Evolutionary conservation across 2,113 vertebrate species (phyloP), one percentile per base, ranked within the genome.

Genomic region (Anseranas semipalmata): DNA sequence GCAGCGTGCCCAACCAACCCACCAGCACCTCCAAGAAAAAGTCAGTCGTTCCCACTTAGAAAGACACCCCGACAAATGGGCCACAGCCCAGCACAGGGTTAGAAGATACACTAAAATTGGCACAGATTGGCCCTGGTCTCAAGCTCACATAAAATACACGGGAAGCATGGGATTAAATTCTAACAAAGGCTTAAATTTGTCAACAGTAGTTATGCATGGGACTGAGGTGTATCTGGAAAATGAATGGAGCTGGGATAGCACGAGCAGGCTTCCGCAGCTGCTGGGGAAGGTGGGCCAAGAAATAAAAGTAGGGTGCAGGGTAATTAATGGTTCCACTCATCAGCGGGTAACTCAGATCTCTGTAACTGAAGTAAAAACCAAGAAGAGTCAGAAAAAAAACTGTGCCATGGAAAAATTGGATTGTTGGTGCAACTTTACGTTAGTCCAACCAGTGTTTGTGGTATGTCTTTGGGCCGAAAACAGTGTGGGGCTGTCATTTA

Each of bases 401-500:
- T 97, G 96, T 66, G 91, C 77, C 13, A 5, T 79, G 22, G 95
- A 96, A 68, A 85, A 91, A 58, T 8, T 72, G 28, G 96, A 97
- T 37, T 97, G 96, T 43, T 97, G 96, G 96, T 87, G 15, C 85
- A 97, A 97, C 85, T 97, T 97, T 48, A 97, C 96, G 39, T 87
- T 97, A 78, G 85, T 65, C 32, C 96, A 97, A 19, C 96, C 96
- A 53, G 96, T 96, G 4, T 79, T 96, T 60, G 96, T 97, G 58
- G 94, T 97, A 68, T 97, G 96, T 43, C 95, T 97, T 32, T 97
- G 96, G 96, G 94, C 91, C 28, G 66, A 79, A 0, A 85, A 87
- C 63, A 97, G 18, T 0, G 2, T 96, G 85, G 96, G 96, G 19
- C 53, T 97, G 58, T 97, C 96, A 17, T 97, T 97, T 76, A 97